Percentiles rank a stretch among this genome's conserved stretches.
Evolutionary conservation across 2,797 vertebrate genomes (phyloP).

Genomic region (Phylloscopus collybita): DNA sequence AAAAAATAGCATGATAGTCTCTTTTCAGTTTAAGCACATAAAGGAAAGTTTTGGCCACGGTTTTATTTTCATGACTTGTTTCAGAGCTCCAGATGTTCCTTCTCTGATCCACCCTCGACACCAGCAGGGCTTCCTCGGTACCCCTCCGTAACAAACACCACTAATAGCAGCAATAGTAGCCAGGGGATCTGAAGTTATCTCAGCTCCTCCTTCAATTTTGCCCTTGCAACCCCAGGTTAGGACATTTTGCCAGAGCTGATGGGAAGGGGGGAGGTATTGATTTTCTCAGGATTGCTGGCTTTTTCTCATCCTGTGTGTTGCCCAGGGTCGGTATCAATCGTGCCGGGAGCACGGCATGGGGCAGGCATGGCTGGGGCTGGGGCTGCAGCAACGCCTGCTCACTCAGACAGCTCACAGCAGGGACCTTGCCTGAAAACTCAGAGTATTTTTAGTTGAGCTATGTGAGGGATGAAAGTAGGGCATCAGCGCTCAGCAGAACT

Average conservation of each 20-base stretch:
- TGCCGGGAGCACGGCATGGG: fast-evolving
- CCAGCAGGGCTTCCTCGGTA: not conserved
- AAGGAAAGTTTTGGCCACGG: not conserved
- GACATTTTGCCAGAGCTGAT: not conserved
- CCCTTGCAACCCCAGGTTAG: not conserved
- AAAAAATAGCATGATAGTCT: not conserved
- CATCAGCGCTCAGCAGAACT: constrained; percentile 16
- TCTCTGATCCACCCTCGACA: not conserved
- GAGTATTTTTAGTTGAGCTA: constrained; percentile 56
- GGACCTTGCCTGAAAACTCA: not conserved
- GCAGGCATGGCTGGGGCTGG: not conserved
- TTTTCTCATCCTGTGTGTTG: not conserved
- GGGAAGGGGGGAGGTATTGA: not conserved
- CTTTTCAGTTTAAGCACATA: not conserved
- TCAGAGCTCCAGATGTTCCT: not conserved
- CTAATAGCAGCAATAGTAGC: not conserved
- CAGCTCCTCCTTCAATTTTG: not conserved
- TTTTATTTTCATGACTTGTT: not conserved
- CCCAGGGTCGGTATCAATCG: not conserved
- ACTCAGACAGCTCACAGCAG: constrained; percentile 34
- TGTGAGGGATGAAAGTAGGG: constrained; percentile 56
- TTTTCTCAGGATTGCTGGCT: not conserved
- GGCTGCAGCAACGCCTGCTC: not conserved
- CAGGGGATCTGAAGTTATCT: not conserved
- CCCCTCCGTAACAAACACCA: not conserved